These are phyloP conservation scores for Catagonus wagneri DNA, from an alignment of 2,113 vertebrate species.

Conservation along the genomic window DNA sequence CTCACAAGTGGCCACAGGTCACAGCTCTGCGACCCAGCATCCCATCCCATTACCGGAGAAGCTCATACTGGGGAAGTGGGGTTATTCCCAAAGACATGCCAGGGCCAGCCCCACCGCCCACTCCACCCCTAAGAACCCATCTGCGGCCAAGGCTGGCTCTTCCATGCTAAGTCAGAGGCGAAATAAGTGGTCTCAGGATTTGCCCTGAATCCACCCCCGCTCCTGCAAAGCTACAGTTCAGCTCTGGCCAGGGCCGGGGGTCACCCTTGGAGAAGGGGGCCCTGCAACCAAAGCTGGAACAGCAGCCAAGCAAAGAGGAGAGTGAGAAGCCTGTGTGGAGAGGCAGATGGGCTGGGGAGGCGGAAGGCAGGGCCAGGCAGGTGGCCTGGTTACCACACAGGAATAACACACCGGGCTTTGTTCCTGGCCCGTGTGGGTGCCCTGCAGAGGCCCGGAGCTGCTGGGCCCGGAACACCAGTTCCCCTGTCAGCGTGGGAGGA, in stretches of 20 bases:
- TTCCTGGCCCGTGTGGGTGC: neutral
- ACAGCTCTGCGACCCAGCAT: neutral
- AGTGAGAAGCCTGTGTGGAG: neutral
- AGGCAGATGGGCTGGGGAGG: conserved; percentile 28
- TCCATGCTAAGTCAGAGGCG: neutral
- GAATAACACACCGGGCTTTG: conserved; percentile 64
- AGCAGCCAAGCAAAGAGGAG: neutral
- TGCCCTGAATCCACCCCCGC: neutral
- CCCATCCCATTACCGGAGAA: neutral
- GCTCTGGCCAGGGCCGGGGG: neutral
- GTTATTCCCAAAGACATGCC: neutral
- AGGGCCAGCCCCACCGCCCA: neutral
- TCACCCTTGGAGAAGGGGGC: too few relatives aligned
- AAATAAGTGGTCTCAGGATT: neutral
- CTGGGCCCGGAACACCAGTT: neutral
- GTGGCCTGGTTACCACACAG: neutral
- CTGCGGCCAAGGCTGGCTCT: neutral
- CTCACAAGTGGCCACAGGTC: neutral
- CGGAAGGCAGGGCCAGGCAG: conserved; percentile 56
- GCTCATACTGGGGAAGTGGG: neutral
- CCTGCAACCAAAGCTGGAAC: neutral
- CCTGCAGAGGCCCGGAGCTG: neutral
- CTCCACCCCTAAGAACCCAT: neutral
- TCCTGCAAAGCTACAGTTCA: neutral
- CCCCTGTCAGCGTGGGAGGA: neutral